Evolutionary conservation across 2,797 vertebrate species (phyloP).

Genomic region (Pipistrellus pygmaeus): DNA sequence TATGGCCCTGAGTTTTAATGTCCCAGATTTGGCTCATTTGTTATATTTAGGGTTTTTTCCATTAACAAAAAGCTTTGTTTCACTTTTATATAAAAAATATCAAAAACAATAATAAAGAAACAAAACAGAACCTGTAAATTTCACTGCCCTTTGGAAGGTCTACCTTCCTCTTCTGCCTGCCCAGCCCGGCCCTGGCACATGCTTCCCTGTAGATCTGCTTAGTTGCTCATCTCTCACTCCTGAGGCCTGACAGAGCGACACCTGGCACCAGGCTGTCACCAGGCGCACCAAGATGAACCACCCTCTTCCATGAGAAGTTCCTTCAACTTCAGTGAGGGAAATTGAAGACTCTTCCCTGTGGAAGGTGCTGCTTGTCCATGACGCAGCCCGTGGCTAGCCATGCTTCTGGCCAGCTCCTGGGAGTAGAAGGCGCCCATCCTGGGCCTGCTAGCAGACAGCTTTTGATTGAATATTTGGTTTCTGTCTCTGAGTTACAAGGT

Average conservation of each 20-base stretch:
- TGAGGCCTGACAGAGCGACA: not conserved
- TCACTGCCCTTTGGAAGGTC: not conserved
- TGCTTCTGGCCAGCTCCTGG: too few species aligned
- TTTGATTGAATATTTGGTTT: not conserved
- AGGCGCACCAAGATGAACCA: not conserved
- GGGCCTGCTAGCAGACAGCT: not conserved
- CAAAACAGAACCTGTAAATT: not conserved
- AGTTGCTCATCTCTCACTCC: rapidly evolving
- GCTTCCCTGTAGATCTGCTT: not conserved
- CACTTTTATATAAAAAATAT: not conserved
- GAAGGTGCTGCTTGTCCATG: rapidly evolving
- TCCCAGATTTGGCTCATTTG: not conserved
- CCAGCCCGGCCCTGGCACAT: rapidly evolving
- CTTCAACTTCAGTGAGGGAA: not conserved
- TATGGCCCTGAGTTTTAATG: not conserved
- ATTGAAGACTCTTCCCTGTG: not conserved
- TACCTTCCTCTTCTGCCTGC: not conserved
- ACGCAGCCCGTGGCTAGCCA: not conserved
- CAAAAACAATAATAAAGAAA: conserved; percentile 21
- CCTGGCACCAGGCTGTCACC: rapidly evolving
- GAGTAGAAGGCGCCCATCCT: not conserved
- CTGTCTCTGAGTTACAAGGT: not conserved
- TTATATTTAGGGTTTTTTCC: not conserved
- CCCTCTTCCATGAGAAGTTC: not conserved
- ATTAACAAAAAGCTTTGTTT: not conserved